phyloP scores from a whole-genome alignment of 2,888 invertebrate species.

The Anorthoa munda region DNA sequence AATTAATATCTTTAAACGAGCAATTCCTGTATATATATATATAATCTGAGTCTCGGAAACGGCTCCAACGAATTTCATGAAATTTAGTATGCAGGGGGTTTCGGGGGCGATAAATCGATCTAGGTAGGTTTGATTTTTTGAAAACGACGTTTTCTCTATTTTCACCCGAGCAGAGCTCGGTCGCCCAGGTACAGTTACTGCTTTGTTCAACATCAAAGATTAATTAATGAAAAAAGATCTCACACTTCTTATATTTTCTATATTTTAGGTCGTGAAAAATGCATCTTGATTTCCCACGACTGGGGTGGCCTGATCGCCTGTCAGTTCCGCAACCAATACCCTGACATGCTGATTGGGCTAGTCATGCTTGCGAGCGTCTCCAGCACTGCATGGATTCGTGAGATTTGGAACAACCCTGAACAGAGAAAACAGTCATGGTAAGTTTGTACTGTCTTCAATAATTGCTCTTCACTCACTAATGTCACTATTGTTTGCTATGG shows the following conservation, averaged over 20 bases:
- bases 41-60: too few relatives aligned
- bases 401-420: constrained; percentile 78
- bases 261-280: constrained; percentile 87
- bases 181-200: too few relatives aligned
- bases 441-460: constrained; percentile 47
- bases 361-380: constrained; percentile 91
- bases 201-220: background rate
- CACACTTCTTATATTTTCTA: background rate
- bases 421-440: constrained; percentile 89
- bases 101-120: too few relatives aligned
- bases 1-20: too few relatives aligned
- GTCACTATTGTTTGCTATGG: too few relatives aligned
- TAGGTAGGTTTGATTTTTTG: too few relatives aligned
- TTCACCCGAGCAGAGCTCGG: too few relatives aligned
- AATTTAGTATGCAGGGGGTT: too few relatives aligned
- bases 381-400: constrained; percentile 82
- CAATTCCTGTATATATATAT: too few relatives aligned
- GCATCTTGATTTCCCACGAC: constrained; percentile 92
- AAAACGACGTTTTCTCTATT: too few relatives aligned
- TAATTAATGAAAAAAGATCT: background rate
- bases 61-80: too few relatives aligned
- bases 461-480: too few relatives aligned
- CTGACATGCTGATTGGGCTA: constrained; percentile 89
- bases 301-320: constrained; percentile 93
- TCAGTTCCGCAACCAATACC: constrained; percentile 88